phyloP scores from a whole-genome alignment of 2,113 vertebrate species.

The Paralichthys olivaceus region DNA sequence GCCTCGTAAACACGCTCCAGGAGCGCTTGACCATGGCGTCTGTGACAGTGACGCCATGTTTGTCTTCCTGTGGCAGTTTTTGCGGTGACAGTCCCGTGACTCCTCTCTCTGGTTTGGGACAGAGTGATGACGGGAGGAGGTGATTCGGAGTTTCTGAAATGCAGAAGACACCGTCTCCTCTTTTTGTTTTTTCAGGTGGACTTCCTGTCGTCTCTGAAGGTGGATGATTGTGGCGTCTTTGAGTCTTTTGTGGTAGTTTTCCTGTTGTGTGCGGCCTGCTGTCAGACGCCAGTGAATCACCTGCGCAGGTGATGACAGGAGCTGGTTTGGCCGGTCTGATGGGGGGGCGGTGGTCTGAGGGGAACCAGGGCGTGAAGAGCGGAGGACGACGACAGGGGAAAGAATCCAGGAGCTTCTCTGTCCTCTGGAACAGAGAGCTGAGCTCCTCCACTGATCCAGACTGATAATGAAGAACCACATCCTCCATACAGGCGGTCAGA shows the following conservation, averaged over 20 bases:
- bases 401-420: constrained; percentile 83
- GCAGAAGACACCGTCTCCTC: background rate
- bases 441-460: constrained; percentile 60
- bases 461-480: constrained; percentile 85
- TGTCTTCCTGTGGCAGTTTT: background rate
- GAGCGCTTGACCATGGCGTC: constrained; percentile 74
- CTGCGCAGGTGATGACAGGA: constrained; percentile 73
- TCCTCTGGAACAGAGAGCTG: constrained; percentile 70
- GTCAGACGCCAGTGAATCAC: background rate
- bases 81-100: background rate
- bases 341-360: constrained; percentile 62
- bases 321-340: constrained; percentile 84
- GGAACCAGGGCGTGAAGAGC: constrained; percentile 87
- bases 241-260: background rate
- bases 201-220: background rate
- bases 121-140: background rate
- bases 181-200: background rate
- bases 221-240: background rate
- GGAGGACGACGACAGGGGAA: constrained; percentile 81
- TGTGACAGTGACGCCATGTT: accelerated
- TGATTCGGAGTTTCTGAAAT: constrained; percentile 21
- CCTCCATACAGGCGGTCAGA: constrained; percentile 79
- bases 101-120: background rate
- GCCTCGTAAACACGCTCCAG: constrained; percentile 86
- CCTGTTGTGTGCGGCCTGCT: background rate